Base-by-base conservation (phyloP, 2,888 invertebrate species). In the Cephus pygmeus region DNA sequence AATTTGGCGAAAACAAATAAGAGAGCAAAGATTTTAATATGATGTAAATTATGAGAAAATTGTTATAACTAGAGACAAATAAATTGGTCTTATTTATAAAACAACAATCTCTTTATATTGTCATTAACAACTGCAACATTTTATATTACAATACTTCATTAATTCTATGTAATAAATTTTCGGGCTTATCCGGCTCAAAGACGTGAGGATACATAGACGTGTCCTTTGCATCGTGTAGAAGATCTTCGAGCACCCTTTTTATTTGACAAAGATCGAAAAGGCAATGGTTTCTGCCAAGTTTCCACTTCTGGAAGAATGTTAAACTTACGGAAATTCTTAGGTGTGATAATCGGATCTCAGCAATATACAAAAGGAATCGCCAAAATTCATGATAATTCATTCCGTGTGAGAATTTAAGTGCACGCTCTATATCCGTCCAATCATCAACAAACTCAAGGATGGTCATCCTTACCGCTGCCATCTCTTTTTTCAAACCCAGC, bases 361-460 rank as follows among this genome's bases (percentile, higher is more conserved):
- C 93, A 87, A 97, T 95, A 87, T 94, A 94, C 83, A 92, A 91
- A 76, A 97, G 87, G 87, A 97, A 94, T 78, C 93, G 92, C 75
- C 94, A 92, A 92, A 97, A 97, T 82, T 94, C 93, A 83, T 91
- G 87, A 90, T 94, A 95, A 92, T 97, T 94, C 92, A 97, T 95
- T 75, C 97, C 97, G 92, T 95, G 96, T 34, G 95, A 93, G 23
- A 95, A 94, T 90, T 95, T 95, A 69, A 97, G 92, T 92, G 98
- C 95, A 85, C 97, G 96, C 34, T 93, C 92, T 73, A 92, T 89
- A 94, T 96, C 98, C 80, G 94, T 93, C 4, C 95, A 94, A 93
- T 96, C 96, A 79, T 94, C 94, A 83, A 92, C 93, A 85, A 97
- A 96, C 88, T 98, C 97, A 35, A 93, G 92, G 79, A 98, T 96